phyloP scores from a whole-genome alignment of 2,888 invertebrate genomes.

The Molanna angustata region DNA sequence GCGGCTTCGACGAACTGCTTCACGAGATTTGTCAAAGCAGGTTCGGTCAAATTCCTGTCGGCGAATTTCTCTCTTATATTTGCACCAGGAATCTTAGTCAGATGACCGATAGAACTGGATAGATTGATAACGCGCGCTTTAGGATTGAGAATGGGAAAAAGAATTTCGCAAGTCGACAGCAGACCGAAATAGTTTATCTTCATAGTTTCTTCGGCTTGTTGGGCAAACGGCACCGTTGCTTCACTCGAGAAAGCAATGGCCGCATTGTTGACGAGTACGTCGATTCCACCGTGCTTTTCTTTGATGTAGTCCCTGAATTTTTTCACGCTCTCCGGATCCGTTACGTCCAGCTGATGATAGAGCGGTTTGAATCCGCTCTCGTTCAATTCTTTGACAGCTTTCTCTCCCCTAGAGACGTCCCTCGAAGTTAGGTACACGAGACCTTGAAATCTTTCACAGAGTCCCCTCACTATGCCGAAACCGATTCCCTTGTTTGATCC shows the following conservation, averaged over 20 bases:
- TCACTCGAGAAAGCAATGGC: slow-evolving; percentile 63
- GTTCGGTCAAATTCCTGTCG: slow-evolving; percentile 56
- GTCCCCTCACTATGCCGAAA: slow-evolving; percentile 62
- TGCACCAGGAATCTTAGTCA: slow-evolving; percentile 59
- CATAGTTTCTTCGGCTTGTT: slow-evolving; percentile 70
- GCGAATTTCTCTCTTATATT: slow-evolving; percentile 55
- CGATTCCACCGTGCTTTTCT: slow-evolving; percentile 62
- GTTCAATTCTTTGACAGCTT: slow-evolving; percentile 59
- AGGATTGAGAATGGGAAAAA: slow-evolving; percentile 70
- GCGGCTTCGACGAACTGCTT: slow-evolving; percentile 65
- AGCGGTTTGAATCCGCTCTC: slow-evolving; percentile 50
- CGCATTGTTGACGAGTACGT: slow-evolving; percentile 75
- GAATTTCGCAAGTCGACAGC: slow-evolving; percentile 59
- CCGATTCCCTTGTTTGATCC: slow-evolving; percentile 73
- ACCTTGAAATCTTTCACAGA: slow-evolving; percentile 65
- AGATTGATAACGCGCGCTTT: slow-evolving; percentile 74
- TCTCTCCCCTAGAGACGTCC: slow-evolving; percentile 54
- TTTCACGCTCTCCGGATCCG: slow-evolving; percentile 56
- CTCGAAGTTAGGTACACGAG: slow-evolving; percentile 69
- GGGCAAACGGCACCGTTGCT: slow-evolving; percentile 55
- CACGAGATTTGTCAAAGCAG: slow-evolving; percentile 60
- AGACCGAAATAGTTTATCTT: slow-evolving; percentile 68
- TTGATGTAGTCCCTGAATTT: slow-evolving; percentile 57
- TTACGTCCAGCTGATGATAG: slow-evolving; percentile 66
- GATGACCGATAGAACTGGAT: slow-evolving; percentile 66